Evolutionary conservation across 64 coral and sea anemone species (phyloP), one percentile per base, ranked within the genome.

Genomic region (Catalaphyllia jardinei): DNA sequence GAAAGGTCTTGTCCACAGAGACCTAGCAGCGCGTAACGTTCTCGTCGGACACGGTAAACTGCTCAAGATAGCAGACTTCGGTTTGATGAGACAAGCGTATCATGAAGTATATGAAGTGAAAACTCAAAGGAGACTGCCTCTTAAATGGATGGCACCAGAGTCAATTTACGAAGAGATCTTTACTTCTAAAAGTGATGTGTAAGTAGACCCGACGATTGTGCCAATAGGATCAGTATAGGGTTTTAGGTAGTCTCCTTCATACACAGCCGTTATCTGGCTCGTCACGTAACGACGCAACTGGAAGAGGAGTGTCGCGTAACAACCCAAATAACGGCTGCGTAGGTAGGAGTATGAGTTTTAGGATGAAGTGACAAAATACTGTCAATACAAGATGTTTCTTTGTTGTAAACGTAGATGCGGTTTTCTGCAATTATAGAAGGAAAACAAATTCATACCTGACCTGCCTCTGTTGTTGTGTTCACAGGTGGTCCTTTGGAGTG

Each of bases 71-170:
- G 88, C 88, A 59, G 88, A 90, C 28, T 90, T 90, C 31, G 88
- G 88, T 33, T 90, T 90, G 64, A 90, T 80, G 24, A 77, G 88
- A n/a, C 63, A 90, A 57, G 78, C 80, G 50, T 90, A 90, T 55
- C 77, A 90, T 29, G 88, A 91, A 22, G 60, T 75, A 31, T 91
- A 91, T 29, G 83, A 79, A 27, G 52, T 73, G 10, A 29, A 49
- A 10, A 91, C 75, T 30, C 81, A 81, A 19, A 79, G 72, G 29
- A 84, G 85, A 49, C 71, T 91, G 72, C 89, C 89, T 15, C 42
- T 91, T 1, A 91, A 91, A 27, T 91, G 89, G 89, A 91, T 91
- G 89, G 80, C 89, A n/a, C 67, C 83, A 19, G 89, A 91, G 59
- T 71, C 89, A 17, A 15, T 91, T 18, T 91, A 84, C 29, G 81